Evolutionary conservation across 2,888 invertebrate genomes (phyloP).

Genomic region (Sesia apiformis): DNA sequence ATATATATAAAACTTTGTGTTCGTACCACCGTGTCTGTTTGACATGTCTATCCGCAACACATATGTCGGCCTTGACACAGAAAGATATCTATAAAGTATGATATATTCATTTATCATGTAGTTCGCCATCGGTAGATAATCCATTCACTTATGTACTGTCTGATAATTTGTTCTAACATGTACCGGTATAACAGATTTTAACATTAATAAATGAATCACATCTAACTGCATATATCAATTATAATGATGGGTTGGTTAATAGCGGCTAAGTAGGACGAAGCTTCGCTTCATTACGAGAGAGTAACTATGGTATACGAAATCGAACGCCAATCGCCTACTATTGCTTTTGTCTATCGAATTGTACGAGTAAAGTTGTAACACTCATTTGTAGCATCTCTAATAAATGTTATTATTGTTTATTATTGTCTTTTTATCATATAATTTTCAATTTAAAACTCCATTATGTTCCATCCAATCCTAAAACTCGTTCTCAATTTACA

Average conservation of each 20-base stretch:
- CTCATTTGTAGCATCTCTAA: too few species aligned
- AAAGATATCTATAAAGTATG: slow-evolving; percentile 17
- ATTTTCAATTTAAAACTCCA: too few species aligned
- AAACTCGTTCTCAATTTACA: too few species aligned
- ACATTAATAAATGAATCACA: background rate
- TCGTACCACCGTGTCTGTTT: background rate
- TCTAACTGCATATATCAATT: background rate
- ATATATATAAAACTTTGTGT: background rate
- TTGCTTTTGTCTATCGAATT: too few species aligned
- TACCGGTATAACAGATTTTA: background rate
- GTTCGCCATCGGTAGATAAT: slow-evolving; percentile 16
- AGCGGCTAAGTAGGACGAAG: background rate
- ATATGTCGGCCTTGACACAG: slow-evolving; percentile 34
- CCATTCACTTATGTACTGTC: slow-evolving; percentile 17
- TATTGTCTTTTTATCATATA: too few species aligned
- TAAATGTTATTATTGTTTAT: too few species aligned
- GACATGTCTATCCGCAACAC: background rate
- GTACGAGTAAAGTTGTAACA: too few species aligned
- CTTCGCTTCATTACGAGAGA: background rate
- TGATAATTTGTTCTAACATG: background rate
- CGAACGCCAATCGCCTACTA: too few species aligned
- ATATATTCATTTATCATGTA: slow-evolving; percentile 27
- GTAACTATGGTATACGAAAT: too few species aligned
- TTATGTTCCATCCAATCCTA: too few species aligned
- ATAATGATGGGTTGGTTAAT: background rate